Conservation (phyloP, 2,113 vertebrate species). For the Serinus canaria region DNA sequence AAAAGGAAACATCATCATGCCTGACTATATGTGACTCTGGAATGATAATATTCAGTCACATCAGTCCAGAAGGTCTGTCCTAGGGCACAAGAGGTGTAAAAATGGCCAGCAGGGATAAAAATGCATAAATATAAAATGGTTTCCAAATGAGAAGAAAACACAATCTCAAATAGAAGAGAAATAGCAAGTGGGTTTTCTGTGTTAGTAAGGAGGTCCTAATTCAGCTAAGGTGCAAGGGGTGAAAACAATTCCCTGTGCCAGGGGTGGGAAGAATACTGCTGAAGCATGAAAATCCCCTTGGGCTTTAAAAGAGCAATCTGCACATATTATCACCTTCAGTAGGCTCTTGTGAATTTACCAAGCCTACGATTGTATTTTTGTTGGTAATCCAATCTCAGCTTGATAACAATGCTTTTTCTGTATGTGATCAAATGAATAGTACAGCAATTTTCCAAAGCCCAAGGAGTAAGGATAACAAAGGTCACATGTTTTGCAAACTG, state of each 20-base stretch:
- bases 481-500: neutral
- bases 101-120: neutral
- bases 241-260: neutral
- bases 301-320: neutral
- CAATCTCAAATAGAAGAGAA: neutral
- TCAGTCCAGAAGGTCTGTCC: neutral
- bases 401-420: neutral
- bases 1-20: neutral
- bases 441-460: neutral
- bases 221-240: neutral
- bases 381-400: neutral
- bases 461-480: neutral
- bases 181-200: neutral
- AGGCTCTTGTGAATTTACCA: neutral
- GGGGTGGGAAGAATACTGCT: neutral
- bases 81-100: neutral
- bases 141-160: neutral
- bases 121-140: neutral
- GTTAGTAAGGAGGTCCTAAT: neutral
- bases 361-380: neutral
- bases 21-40: neutral
- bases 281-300: neutral
- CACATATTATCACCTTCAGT: neutral
- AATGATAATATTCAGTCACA: neutral
- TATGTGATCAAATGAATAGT: neutral